Evolutionary conservation across 2,113 vertebrate species (phyloP).

Genomic region (Phoenicopterus ruber): DNA sequence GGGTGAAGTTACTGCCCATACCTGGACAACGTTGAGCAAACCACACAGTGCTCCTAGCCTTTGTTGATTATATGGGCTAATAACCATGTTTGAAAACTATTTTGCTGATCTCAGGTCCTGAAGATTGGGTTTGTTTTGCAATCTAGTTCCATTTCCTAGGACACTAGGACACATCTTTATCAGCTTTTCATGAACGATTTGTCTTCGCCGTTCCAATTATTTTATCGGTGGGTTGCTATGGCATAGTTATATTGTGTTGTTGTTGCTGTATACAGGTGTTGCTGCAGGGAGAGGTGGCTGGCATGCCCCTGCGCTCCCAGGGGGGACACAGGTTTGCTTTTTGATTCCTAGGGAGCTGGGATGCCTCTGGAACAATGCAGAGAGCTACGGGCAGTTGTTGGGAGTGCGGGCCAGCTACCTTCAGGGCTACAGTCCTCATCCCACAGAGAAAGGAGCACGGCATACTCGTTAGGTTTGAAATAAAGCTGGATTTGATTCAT

Average conservation of each 20-base stretch:
- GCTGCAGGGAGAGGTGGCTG: background rate
- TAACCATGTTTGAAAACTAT: background rate
- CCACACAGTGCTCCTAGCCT: background rate
- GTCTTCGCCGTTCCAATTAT: background rate
- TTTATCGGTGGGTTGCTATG: background rate
- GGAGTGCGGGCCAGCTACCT: background rate
- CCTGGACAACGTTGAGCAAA: background rate
- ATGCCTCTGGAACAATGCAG: background rate
- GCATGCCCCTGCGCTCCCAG: background rate
- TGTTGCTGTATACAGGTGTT: background rate
- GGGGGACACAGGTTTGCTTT: background rate
- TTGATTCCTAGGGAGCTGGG: background rate
- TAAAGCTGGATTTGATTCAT: background rate
- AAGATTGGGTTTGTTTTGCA: background rate
- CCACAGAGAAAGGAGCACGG: background rate
- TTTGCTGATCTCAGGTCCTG: background rate
- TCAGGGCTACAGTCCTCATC: background rate
- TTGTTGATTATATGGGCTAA: background rate
- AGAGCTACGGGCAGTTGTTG: background rate
- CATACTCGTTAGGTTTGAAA: background rate
- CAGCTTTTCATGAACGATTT: background rate
- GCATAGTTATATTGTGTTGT: background rate
- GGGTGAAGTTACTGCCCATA: background rate
- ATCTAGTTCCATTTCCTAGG: background rate
- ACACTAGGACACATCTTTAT: background rate